Base-by-base conservation (phyloP, 92 coral and sea anemone genomes). In the Isaurus tuberculatus region DNA sequence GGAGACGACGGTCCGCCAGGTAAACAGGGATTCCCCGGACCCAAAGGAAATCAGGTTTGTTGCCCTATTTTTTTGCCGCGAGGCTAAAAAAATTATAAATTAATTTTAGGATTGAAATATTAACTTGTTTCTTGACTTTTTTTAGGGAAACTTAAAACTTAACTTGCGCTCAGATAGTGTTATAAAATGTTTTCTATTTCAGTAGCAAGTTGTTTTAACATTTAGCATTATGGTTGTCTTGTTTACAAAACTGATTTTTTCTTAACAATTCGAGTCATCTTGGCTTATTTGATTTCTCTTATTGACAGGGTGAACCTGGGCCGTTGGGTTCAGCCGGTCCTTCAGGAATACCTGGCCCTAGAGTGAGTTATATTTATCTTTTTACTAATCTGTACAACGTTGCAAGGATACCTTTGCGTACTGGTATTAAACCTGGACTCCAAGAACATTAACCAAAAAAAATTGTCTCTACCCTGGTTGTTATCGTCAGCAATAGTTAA, bases 271-370 rank as follows among this genome's bases (percentile, higher is more conserved):
- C n/a, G n/a, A n/a, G n/a, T n/a, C 46, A 40, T 13, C 16, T 16
- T 10, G 3, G 57, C 3, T 7, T 2, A 15, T 6, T 8, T 64
- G 5, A 32, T 6, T 53, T 40, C 27, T 53, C 43, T 25, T 19
- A 37, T 73, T 63, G 49, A 69, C 68, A 95, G 97, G 98, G 98
- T 65, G 98, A 91, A 42, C 91, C 89, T 37, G 98, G 98, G 1
- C 77, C 89, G n/a, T 70, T 49, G 63, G 97, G 97, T 14, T 89
- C 91, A 26, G 70, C 86, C 30, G 97, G 97, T 2, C 83, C 94
- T 4, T 85, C 83, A 6, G 97, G 97, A 13, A 81, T 88, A 40
- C 84, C 92, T 8, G 97, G 97, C 4, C 78, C 78, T 30, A 86
- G 89, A 80, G 89, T 79, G 69, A 36, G 85, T 79, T 10, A 20